Evolutionary conservation across 2,113 vertebrate genomes (phyloP), one percentile per base, ranked within the genome.

Genomic region (Rhinolophus ferrumequinum): DNA sequence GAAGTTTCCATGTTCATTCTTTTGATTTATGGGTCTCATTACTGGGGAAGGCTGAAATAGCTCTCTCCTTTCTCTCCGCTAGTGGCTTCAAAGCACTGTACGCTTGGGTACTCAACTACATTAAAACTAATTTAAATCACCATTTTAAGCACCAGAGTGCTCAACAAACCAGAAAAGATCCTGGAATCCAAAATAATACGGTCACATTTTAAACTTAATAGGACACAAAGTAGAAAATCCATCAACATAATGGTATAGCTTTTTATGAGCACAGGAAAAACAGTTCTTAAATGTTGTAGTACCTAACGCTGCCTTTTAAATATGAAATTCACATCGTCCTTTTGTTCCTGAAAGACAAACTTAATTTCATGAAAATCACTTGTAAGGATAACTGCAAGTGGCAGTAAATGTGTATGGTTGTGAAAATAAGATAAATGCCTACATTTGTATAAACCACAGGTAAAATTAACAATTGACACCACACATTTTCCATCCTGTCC

Each of bases 21-120:
- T 98, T 94, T 97, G 97, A 98, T 98, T 98, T 97, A 92, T 1
- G 0, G 92, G 80, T 73, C 98, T 97, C 19, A 2, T 98, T 98
- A 98, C 15, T n/a, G 72, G 92, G 95, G 54, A 54, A 85, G 69
- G 72, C 92, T 96, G 67, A 38, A 97, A 95, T 26, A 94, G 73
- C 35, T 80, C 72, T 97, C 95, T 90, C 96, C 96, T 90, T 85
- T 97, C 92, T 89, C 60, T 91, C 95, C 0, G 0, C 96, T 92
- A 97, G 92, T 91, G 84, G 94, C 97, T 98, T 98, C 97, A 98
- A 98, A 98, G 97, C 82, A 94, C 91, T 92, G 94, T 44, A 98
- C 24, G 98, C 97, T 98, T 98, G 97, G 97, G 96, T 90, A 97
- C 94, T 96, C 97, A 98, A 98, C 89, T 86, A 98, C 83, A 98